Evolutionary conservation across 2,113 vertebrate species (phyloP).

Genomic region (Junco hyemalis): DNA sequence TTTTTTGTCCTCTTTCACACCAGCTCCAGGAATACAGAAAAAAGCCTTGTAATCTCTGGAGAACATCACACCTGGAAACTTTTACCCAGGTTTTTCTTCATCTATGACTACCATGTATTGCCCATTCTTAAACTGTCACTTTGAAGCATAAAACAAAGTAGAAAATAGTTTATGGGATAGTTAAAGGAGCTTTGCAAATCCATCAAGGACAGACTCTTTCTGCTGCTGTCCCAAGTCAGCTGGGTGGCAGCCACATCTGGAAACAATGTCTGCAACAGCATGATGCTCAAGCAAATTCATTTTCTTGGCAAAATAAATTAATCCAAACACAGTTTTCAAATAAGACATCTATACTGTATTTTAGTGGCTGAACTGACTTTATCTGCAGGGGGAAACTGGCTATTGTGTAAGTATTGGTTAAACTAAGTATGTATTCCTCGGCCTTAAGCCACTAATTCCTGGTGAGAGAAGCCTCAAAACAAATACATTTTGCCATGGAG

Average conservation of each 20-base stretch:
- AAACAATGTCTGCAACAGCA: neutral
- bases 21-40: neutral
- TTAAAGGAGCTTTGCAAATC: neutral
- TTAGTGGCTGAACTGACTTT: neutral
- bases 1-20: neutral
- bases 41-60: neutral
- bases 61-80: neutral
- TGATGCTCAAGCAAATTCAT: neutral
- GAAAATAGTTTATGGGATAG: neutral
- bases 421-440: neutral
- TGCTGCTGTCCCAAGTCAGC: neutral
- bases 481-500: neutral
- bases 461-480: neutral
- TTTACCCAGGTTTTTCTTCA: neutral
- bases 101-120: rapidly evolving
- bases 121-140: neutral
- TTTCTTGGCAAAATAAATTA: neutral
- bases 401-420: neutral
- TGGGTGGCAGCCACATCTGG: neutral
- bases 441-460: neutral
- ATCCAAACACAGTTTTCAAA: neutral
- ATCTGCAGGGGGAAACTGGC: neutral
- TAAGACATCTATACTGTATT: neutral
- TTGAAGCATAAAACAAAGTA: neutral
- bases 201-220: neutral